Conservation (phyloP, 1,140 invertebrate genomes). For the Drosophila orena region DNA sequence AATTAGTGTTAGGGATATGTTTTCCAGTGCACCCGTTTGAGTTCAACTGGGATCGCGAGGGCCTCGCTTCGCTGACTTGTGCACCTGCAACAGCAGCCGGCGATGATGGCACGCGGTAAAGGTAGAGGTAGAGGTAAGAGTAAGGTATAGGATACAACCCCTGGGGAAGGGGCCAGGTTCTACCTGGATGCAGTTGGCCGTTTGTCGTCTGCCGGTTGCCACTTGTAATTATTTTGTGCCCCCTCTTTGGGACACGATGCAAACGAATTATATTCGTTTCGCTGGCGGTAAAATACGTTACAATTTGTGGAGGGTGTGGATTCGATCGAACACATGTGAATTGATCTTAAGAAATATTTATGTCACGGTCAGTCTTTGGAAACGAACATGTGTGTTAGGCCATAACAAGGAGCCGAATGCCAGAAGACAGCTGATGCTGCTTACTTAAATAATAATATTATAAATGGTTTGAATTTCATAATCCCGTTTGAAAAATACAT, state of each 20-base stretch:
- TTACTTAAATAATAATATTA: background rate
- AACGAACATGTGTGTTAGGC: conserved; percentile 29
- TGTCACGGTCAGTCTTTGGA: conserved; percentile 58
- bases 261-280: conserved; percentile 22
- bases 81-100: conserved; percentile 64
- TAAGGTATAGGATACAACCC: background rate
- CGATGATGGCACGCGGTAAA: conserved; percentile 62
- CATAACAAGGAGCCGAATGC: background rate
- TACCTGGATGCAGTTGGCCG: conserved; percentile 47
- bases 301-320: conserved; percentile 19
- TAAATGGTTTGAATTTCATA: conserved; percentile 1
- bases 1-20: background rate
- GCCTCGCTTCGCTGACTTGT: conserved; percentile 58
- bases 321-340: conserved; percentile 33
- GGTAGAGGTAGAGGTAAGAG: conserved; percentile 7
- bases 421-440: conserved; percentile 40
- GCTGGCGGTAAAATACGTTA: conserved; percentile 56
- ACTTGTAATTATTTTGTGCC: conserved; percentile 48
- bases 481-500: background rate
- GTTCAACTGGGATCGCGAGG: conserved; percentile 23
- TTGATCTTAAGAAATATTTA: conserved; percentile 55
- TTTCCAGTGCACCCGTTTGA: conserved; percentile 4
- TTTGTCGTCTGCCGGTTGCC: conserved; percentile 39
- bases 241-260: conserved; percentile 20
- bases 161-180: conserved; percentile 20